Base-by-base conservation (phyloP, 2,113 vertebrate species). In the Ornithorhynchus anatinus region DNA sequence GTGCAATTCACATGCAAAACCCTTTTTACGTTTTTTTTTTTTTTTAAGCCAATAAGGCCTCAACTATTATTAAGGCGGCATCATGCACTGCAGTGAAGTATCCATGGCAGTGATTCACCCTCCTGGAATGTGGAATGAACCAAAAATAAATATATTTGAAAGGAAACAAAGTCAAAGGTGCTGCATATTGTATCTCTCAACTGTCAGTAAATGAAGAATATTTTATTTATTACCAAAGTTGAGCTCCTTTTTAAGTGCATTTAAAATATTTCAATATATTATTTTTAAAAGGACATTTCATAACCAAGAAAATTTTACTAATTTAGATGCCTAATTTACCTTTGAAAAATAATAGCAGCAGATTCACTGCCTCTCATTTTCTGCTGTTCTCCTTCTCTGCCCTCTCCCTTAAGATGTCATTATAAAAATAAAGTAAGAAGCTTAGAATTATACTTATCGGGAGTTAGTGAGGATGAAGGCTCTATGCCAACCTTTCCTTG, bases 1-100 rank as follows among this genome's bases (percentile, higher is more conserved):
- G 88, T 88, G 92, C 88, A 80, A 77, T 93, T 96, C 86, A 92
- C 86, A 91, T 90, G 82, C 90, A 90, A 92, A 94, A 84, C 89
- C 89, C 89, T 92, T 91, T 89, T 84, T 86, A 82, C 44, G 11
- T 84, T 80, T 75, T 89, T 80, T 63, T 84, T 77, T 59, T 59
- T 72, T 72, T 85, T 74, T 84, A 88, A 88, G 89, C 89, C 86
- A 91, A 84, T 94, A 89, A 89, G 85, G 50, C 66, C 79, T 80
- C 73, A 87, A 80, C 84, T 89, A 84, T 86, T 86, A 69, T 90
- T 90, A 87, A 84, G 84, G 77, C 39, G n/a, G 51, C 54, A 54
- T 82, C 20, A 69, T 72, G 79, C 91, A 86, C 84, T 76, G 58
- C 51, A 65, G 47, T 80, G 75, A 68, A 92, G 84, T 0, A 37